Percentiles rank a stretch among this genome's conserved stretches.
Conservation (phyloP, 2,113 vertebrate species). For the Alethe castanea region DNA sequence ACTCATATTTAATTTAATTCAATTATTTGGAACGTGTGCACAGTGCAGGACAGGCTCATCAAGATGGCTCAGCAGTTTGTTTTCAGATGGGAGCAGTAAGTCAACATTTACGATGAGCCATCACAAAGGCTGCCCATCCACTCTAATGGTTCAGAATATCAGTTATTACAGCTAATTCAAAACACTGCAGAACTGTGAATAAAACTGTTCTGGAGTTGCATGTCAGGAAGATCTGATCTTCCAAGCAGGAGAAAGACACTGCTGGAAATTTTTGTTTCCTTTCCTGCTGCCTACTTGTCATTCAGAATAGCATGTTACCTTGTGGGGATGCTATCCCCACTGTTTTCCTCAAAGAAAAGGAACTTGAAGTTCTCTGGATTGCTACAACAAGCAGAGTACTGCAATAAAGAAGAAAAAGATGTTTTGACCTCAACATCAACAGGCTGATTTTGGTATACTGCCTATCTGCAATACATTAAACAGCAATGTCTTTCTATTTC, state of each 20-base stretch:
- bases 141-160: conserved; percentile 51
- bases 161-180: conserved; percentile 48
- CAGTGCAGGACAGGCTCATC: conserved; percentile 67
- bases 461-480: neutral
- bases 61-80: conserved; percentile 53
- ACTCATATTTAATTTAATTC: conserved; percentile 68
- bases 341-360: neutral
- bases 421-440: neutral
- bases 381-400: neutral
- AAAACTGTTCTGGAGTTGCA: neutral
- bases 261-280: neutral
- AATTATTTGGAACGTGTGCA: conserved; percentile 73
- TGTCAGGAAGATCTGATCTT: neutral
- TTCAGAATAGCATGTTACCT: neutral
- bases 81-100: conserved; percentile 51
- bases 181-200: neutral
- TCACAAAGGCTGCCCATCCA: conserved; percentile 43
- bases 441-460: neutral
- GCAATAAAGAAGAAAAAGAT: neutral
- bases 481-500: neutral
- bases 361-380: neutral
- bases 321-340: neutral
- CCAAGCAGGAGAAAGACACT: neutral
- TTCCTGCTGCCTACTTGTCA: neutral
- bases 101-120: conserved; percentile 44